phyloP scores from a whole-genome alignment of 1,140 invertebrate genomes.

The Brachionus plicatilis region DNA sequence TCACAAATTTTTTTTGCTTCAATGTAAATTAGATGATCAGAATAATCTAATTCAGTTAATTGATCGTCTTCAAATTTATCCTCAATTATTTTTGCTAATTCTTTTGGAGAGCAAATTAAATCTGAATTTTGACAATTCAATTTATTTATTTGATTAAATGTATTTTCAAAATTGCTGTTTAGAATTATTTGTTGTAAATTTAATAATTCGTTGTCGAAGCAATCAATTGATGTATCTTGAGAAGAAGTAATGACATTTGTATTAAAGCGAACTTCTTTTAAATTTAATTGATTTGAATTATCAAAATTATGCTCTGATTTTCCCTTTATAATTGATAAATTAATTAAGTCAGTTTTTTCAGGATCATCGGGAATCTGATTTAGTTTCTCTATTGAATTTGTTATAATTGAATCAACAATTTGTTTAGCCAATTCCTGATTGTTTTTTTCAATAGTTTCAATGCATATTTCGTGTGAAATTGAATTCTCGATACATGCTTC shows the following conservation, averaged over 20 bases:
- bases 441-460: neutral
- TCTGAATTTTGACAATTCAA: neutral
- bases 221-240: neutral
- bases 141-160: constrained; percentile 7
- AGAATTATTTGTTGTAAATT: neutral
- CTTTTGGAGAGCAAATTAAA: neutral
- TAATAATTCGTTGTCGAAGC: neutral
- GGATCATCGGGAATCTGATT: neutral
- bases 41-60: neutral
- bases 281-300: neutral
- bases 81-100: neutral
- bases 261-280: neutral
- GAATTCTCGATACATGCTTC: neutral
- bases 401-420: neutral
- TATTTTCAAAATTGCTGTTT: neutral
- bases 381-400: neutral
- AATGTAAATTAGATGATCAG: neutral
- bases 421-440: neutral
- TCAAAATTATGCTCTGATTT: neutral
- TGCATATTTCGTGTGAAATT: neutral
- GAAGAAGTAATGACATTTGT: neutral
- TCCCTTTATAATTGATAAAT: neutral
- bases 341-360: neutral
- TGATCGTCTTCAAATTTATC: neutral
- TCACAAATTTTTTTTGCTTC: neutral